A percentile compares a stretch with the other conserved stretches of the same genome.
Evolutionary conservation across 2,888 invertebrate genomes (phyloP).

Genomic region (Blera fallax): DNA sequence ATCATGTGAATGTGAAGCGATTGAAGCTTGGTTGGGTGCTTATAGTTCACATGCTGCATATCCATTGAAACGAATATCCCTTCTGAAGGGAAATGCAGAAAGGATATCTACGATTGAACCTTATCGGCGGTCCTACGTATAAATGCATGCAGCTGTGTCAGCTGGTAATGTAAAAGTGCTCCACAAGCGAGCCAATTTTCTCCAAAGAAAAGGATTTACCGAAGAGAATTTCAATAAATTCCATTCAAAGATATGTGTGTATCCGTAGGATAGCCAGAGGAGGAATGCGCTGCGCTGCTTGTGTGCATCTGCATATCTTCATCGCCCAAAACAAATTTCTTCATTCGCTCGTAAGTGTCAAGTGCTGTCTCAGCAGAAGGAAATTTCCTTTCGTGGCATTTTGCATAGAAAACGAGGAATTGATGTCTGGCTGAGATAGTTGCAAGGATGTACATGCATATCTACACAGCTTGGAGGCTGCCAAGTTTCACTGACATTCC

Average conservation of each 20-base stretch:
- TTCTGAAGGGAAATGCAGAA: conserved; percentile 1
- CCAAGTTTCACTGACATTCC: conserved; percentile 5
- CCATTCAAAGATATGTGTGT: conserved; percentile 27
- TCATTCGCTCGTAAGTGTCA: conserved; percentile 50
- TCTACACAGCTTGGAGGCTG: not conserved
- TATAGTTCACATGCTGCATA: conserved; percentile 4
- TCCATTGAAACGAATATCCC: conserved; percentile 30
- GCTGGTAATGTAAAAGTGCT: not conserved
- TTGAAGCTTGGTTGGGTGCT: conserved; percentile 16
- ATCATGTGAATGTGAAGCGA: conserved; percentile 40
- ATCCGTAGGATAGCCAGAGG: not conserved
- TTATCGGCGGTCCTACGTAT: conserved; percentile 13
- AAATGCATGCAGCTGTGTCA: conserved; percentile 39
- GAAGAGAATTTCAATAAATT: conserved; percentile 56
- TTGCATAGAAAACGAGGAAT: conserved; percentile 25
- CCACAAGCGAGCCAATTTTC: conserved; percentile 54
- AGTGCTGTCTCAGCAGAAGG: conserved; percentile 62
- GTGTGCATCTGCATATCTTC: conserved; percentile 52
- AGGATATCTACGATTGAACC: conserved; percentile 39
- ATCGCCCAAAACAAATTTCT: conserved; percentile 60
- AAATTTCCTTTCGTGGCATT: conserved; percentile 44
- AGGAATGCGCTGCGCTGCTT: not conserved
- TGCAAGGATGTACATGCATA: conserved; percentile 5
- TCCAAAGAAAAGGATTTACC: conserved; percentile 4
- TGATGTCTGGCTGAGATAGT: conserved; percentile 56